Percentiles rank a stretch among this genome's conserved stretches.
These are phyloP conservation scores for Porites divaricata DNA, from an alignment of 92 coral and sea anemone species.

Conservation along the genomic window DNA sequence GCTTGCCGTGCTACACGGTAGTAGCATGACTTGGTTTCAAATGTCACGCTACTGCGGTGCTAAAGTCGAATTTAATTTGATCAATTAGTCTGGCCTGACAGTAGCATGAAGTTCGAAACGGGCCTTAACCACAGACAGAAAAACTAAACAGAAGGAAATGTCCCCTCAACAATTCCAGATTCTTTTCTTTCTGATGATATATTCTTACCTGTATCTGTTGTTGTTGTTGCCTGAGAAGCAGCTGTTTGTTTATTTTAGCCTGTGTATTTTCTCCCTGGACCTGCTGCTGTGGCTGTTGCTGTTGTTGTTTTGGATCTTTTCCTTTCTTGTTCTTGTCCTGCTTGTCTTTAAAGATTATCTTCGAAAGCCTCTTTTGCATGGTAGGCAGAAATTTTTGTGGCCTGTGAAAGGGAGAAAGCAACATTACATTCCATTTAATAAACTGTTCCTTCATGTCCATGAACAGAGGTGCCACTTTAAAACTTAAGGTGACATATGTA, in stretches of 20 bases:
- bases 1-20: too few relatives aligned
- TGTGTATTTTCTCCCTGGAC: slow-evolving; percentile 24
- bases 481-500: too few relatives aligned
- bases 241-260: slow-evolving; percentile 44
- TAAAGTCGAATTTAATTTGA: too few relatives aligned
- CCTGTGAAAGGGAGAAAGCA: background rate
- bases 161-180: too few relatives aligned
- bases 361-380: slow-evolving; percentile 22
- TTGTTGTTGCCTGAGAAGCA: slow-evolving; percentile 39
- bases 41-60: too few relatives aligned
- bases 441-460: background rate
- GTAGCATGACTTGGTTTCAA: too few relatives aligned
- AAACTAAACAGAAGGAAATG: too few relatives aligned
- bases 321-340: slow-evolving; percentile 51
- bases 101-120: too few relatives aligned
- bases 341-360: slow-evolving; percentile 38
- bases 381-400: slow-evolving; percentile 46
- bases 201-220: slow-evolving; percentile 50
- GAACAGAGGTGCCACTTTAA: too few relatives aligned
- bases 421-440: background rate
- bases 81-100: too few relatives aligned
- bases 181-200: too few relatives aligned
- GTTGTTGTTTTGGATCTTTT: slow-evolving; percentile 27
- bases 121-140: too few relatives aligned
- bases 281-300: slow-evolving; percentile 22